Percentiles rank a stretch among this genome's conserved stretches.
Evolutionary conservation across 2,113 vertebrate genomes (phyloP).

Genomic region (Nothobranchius furzeri): DNA sequence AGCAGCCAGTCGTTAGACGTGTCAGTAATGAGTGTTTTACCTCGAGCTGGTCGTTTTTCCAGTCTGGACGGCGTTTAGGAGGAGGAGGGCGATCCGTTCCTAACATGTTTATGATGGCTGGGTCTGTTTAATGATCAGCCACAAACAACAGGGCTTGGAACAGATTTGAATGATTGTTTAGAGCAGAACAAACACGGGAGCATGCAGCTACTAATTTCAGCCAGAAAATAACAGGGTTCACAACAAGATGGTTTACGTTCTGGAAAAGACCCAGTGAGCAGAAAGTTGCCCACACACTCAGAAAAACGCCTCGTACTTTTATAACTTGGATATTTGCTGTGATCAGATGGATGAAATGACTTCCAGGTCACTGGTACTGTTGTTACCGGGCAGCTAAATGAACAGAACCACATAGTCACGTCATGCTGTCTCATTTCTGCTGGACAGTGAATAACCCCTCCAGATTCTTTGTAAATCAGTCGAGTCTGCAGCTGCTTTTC

Average conservation of each 20-base stretch:
- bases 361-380: neutral
- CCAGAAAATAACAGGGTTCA: conserved; percentile 26
- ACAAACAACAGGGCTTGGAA: conserved; percentile 14
- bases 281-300: conserved; percentile 17
- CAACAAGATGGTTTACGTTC: conserved; percentile 6
- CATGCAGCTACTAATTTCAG: conserved; percentile 12
- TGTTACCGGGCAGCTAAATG: too few species aligned
- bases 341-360: too few species aligned
- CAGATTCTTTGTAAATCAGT: conserved; percentile 19
- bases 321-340: neutral
- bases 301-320: neutral
- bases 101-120: conserved; percentile 35
- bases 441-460: neutral
- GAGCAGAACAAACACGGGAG: conserved; percentile 7
- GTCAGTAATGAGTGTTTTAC: conserved; percentile 73
- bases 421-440: neutral
- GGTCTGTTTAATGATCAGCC: conserved; percentile 40
- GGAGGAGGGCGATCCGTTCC: conserved; percentile 38
- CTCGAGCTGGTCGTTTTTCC: conserved; percentile 40
- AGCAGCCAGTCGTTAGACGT: conserved; percentile 65
- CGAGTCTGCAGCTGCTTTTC: conserved; percentile 43
- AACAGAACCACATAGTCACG: too few species aligned
- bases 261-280: neutral
- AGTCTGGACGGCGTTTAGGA: conserved; percentile 24
- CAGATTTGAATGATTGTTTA: conserved; percentile 24